Base-by-base conservation (phyloP, 1,140 invertebrate species). In the Drosophila ercepeae region DNA sequence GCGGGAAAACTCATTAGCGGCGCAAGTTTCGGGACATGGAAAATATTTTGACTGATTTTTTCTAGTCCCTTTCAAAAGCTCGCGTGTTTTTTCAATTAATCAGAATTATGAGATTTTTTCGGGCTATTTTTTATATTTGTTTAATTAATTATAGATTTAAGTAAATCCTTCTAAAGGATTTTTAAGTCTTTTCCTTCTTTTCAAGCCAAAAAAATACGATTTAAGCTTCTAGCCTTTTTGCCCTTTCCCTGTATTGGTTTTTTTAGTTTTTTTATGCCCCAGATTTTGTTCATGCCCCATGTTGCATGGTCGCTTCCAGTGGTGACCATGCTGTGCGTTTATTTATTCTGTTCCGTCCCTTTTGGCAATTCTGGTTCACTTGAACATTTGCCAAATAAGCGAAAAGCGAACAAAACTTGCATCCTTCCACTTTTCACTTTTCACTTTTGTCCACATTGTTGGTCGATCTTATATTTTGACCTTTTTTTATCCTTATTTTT, bases 361-460 rank as follows among this genome's bases (percentile, higher is more conserved):
- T 79, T 78, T 84, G 64, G 78, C 64, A 68, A 78, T 83, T 72
- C 21, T 72, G 46, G 75, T 61, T 67, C 65, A 79, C 61, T 84
- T 84, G 79, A 84, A 79, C 75, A 61, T 81, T 84, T 86, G 79
- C 79, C 79, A 84, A 84, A 79, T 84, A 84, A 84, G 79, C 81
- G 72, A 58, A 75, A 36, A 36, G 6, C 4, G 6, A 36, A 36
- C 63, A 84, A 72, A 84, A 75, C 71, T 84, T 84, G 61, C 64
- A 67, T 68, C 71, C 65, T 58, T 49, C 54, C 7, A 3, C 18
- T 18, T 16, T 16, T 21, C 9, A 11, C 25, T 7, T 21, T 14
- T 13, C 13, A 4, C 11, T 44, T n/a, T 46, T 44, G 27, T 34
- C 34, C 27, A 14, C 18, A 27, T 13, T 52, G 9, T 29, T 11